Evolutionary conservation across 2,113 vertebrate species (phyloP), one percentile per base, ranked within the genome.

Genomic region (Cryptotis parvus): DNA sequence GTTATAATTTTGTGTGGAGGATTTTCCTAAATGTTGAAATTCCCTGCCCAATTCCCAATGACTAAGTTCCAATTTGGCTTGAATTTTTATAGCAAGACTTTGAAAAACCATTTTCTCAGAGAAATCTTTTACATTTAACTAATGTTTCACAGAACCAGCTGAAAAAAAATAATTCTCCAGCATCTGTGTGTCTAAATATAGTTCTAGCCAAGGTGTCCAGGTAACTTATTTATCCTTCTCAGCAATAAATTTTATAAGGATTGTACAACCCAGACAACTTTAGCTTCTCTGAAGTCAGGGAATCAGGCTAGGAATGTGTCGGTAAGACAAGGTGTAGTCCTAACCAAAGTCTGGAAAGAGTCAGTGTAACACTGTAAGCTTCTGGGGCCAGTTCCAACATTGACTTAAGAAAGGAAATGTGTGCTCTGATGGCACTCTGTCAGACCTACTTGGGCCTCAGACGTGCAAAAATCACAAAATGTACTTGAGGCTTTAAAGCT

Each of bases 21-120:
- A 93, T 72, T 97, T 98, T 97, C 92, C 87, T 61, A 78, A 96
- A 95, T 96, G 94, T 95, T 93, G 87, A 95, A 96, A 96, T 95
- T 35, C 20, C n/a, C 65, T 93, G 91, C 70, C 84, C 90, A 66
- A 31, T 88, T 96, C 88, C 55, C 74, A 90, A 0, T 80, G 84
- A 94, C 95, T 97, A 91, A 82, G 82, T 39, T 95, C 61, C 52
- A 89, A 66, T n/a, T 88, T 94, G 90, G 82, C 91, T 85, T 65
- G 18, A 69, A 33, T 84, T 52, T 91, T 91, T 78, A 87, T 26
- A 94, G 73, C 37, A 73, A 92, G 61, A 49, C 65, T 91, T 93
- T 86, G 26, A 29, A 88, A 93, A 94, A 63, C 83, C 73, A 31
- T 69, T 83, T 87, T 84, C 92, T 81, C 93, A 80, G 91, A 86